Conservation (phyloP, 2,113 vertebrate genomes). For the Pygoscelis antarcticus region DNA sequence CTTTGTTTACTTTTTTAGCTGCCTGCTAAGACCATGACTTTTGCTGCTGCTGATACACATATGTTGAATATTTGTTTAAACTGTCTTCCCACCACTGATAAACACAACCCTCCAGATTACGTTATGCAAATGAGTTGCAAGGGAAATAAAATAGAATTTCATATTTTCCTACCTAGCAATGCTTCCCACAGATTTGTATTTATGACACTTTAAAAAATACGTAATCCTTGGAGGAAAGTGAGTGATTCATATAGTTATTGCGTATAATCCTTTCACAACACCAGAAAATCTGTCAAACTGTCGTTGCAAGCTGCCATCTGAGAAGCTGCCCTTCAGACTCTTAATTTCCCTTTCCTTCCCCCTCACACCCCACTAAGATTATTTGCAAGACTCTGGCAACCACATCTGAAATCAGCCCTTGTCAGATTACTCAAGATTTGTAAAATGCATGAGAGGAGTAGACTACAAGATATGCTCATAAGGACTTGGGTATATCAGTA, state of each 20-base stretch:
- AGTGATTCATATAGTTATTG: not conserved
- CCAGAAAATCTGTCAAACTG: constrained; percentile 68
- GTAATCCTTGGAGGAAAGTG: constrained; percentile 49
- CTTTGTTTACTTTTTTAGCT: constrained; percentile 34
- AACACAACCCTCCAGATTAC: constrained; percentile 62
- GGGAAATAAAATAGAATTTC: constrained; percentile 65
- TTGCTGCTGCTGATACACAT: not conserved
- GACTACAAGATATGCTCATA: constrained; percentile 28
- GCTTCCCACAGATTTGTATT: constrained; percentile 70
- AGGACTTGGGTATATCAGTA: constrained; percentile 15
- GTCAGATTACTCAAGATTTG: constrained; percentile 57
- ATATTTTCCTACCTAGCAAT: constrained; percentile 56
- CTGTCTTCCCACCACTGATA: constrained; percentile 57
- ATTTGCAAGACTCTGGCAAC: constrained; percentile 62
- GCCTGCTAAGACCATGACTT: constrained; percentile 13
- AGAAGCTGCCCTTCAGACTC: constrained; percentile 62
- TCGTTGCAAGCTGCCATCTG: constrained; percentile 59
- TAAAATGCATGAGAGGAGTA: constrained; percentile 34
- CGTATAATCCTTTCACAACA: constrained; percentile 55
- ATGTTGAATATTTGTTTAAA: constrained; percentile 59
- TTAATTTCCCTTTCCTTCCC: constrained; percentile 36
- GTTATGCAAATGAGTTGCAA: constrained; percentile 69
- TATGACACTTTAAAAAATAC: constrained; percentile 62
- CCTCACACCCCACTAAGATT: not conserved
- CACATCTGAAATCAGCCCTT: constrained; percentile 53